Evolutionary conservation across 2,888 invertebrate species (phyloP), one percentile per base, ranked within the genome.

Genomic region (Tuta absoluta): DNA sequence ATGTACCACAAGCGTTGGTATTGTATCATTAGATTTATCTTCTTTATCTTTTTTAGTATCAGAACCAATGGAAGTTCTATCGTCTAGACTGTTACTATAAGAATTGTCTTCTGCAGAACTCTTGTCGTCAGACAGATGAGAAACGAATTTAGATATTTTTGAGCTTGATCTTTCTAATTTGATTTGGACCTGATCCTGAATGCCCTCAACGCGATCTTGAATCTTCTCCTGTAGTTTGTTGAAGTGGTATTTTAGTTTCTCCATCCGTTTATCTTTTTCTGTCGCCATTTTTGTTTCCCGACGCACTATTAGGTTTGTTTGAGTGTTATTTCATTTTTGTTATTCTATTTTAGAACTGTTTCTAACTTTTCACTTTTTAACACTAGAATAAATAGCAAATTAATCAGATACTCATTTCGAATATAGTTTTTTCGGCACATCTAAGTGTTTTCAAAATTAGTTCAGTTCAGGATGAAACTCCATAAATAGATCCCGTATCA

Each of bases 161-260:
- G 41, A 48, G 8, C 63, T 82, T 0, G 85, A 84, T 24, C 72
- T 78, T 57, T 89, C 88, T 28, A 87, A 79, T 73, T 83, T 85
- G n/a, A 69, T 82, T 38, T 91, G 91, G 1, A 92, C 75, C 66
- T 89, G 86, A 53, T 90, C 92, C 71, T 90, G 91, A 0, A 92
- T 75, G 61, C 85, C 88, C 68, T 92, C 92, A 49, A 92, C 86
- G 0, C 81, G 78, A 53, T 89, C 86, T 58, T 91, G 90, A 0
- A 92, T 80, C 66, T 87, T 91, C 17, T 75, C 91, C 64, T 92
- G 91, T 33, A 92, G 76, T 69, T 78, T 86, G 24, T 83, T 78
- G 0, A 91, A 70, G 0, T 81, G 79, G 60, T 80, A 82, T 69
- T 87, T 92, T 0, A 91, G 67, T 12, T 77, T 75, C 0, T 86